Base-by-base conservation (phyloP, 2,797 vertebrate species). In the Podarcis lilfordi region DNA sequence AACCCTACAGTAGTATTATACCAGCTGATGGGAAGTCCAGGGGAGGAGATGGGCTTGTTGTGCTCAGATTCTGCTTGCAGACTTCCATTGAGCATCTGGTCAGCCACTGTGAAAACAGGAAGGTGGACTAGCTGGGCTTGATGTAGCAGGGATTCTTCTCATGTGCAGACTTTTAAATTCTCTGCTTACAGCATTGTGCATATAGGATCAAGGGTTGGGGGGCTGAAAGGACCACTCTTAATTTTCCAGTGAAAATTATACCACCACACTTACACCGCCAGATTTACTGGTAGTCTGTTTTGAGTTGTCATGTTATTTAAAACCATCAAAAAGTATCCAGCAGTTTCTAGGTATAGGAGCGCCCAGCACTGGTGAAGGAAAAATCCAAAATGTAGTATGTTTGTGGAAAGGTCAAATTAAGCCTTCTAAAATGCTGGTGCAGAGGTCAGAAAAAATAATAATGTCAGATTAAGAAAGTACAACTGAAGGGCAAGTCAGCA, bases 261-360 rank as follows among this genome's bases (percentile, higher is more conserved):
- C 50, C 50, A 55, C 50, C 13, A 55, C 50, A 55, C 90, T 91
- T 92, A 87, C 82, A 86, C 78, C 29, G 68, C 50, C 92, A 90
- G 91, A 89, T 90, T 91, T 91, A 88, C 85, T 87, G 89, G 91
- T 89, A 92, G 93, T 94, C 92, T 89, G 82, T 64, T 95, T 90
- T 84, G 74, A 94, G 94, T 95, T 94, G 93, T 91, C 93, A 90
- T 86, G 89, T 88, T 80, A 89, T 90, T 92, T 91, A 85, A 84
- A 91, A 93, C 72, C 92, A 94, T 94, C 94, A 94, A 85, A 94
- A 90, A 93, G 64, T 84, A 92, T 86, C 89, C 93, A 90, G 93
- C n/a, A 80, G 87, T 80, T 94, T 91, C 82, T 55, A 91, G 82
- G 90, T 80, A 93, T 88, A 75, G 89, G 86, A 90, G 75, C 2